Evolutionary conservation across 2,888 invertebrate genomes (phyloP).

Genomic region (Tetanocera ferruginea): DNA sequence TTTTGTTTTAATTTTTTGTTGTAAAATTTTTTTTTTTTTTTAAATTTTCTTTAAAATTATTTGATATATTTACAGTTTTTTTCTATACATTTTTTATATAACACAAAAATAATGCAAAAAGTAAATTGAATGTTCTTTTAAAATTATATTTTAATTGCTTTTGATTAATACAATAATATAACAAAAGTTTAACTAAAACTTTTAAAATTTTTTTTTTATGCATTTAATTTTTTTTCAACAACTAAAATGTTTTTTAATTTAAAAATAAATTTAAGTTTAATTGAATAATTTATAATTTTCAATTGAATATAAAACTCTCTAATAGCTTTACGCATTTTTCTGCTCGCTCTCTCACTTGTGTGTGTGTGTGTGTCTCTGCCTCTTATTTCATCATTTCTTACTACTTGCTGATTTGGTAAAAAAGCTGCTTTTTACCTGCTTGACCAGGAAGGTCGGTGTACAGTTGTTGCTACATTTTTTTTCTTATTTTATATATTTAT

Average conservation of each 20-base stretch:
- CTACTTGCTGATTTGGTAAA: neutral
- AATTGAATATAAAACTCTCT: no score
- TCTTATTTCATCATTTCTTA: neutral
- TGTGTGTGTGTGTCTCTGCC: neutral
- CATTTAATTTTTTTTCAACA: no score
- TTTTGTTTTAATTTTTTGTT: neutral
- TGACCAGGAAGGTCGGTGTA: neutral
- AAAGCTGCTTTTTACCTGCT: neutral
- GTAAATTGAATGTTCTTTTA: no score
- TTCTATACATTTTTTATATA: neutral
- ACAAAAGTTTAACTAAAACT: no score
- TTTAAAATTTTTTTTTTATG: no score
- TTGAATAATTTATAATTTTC: no score
- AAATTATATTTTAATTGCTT: no score
- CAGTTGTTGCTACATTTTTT: neutral
- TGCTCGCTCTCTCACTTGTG: neutral
- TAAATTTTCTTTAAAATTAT: neutral
- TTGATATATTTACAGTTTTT: neutral
- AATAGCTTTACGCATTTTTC: no score
- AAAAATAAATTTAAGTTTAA: no score
- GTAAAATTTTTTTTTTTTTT: neutral
- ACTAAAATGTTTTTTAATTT: no score
- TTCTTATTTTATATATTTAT: neutral
- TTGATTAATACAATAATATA: no score
- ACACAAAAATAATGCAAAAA: no score